Evolutionary conservation across 2,113 vertebrate genomes (phyloP).

Genomic region (Misgurnus mizolepis): DNA sequence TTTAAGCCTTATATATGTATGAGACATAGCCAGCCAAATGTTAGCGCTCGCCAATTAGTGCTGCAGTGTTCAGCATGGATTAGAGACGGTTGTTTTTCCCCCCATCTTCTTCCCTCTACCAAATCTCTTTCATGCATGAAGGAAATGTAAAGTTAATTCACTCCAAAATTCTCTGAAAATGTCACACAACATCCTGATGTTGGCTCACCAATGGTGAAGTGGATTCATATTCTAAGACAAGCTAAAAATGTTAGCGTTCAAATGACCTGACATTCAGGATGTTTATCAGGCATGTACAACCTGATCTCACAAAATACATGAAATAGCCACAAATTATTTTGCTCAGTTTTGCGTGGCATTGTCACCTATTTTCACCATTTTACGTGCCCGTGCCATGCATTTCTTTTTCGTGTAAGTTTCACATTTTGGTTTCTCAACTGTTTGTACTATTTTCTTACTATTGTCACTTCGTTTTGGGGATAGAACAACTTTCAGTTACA

Average conservation of each 20-base stretch:
- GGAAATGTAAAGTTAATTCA: slow-evolving; percentile 53
- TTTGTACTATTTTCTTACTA: no score
- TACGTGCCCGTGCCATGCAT: no score
- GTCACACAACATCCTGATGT: slow-evolving; percentile 36
- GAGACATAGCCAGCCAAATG: slow-evolving; percentile 64
- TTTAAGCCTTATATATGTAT: slow-evolving; percentile 60
- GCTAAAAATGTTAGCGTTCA: slow-evolving; percentile 3
- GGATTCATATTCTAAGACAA: slow-evolving; percentile 6
- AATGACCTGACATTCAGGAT: neutral
- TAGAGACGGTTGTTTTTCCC: slow-evolving; percentile 23
- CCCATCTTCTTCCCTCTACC: slow-evolving; percentile 26
- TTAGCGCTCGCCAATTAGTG: slow-evolving; percentile 58
- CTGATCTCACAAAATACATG: no score
- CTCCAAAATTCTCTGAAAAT: slow-evolving; percentile 38
- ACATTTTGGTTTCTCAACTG: no score
- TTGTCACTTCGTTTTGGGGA: no score
- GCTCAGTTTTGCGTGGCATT: no score
- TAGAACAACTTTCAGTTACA: no score
- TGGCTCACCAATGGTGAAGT: slow-evolving; percentile 23
- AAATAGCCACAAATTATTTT: no score
- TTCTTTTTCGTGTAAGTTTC: no score
- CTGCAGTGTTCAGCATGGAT: slow-evolving; percentile 46
- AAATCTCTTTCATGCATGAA: slow-evolving; percentile 48
- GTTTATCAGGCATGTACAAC: neutral
- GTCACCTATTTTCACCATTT: no score